Evolutionary conservation across 2,113 vertebrate genomes (phyloP).

Genomic region (Apodemus speciosus): DNA sequence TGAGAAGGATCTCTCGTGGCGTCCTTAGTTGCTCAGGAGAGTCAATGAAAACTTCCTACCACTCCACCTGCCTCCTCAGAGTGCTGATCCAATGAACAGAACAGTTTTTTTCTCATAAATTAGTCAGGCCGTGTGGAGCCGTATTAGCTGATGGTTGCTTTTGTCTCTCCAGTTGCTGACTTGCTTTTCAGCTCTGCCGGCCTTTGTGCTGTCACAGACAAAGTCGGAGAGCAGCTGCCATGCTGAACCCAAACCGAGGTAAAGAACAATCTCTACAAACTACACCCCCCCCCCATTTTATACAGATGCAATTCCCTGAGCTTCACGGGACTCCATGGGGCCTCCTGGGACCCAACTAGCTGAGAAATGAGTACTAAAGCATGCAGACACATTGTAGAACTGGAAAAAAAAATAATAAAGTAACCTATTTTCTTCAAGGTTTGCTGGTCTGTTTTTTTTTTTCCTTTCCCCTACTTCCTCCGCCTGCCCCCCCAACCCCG

Average conservation of each 20-base stretch:
- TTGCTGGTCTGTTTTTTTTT: slow-evolving; percentile 83
- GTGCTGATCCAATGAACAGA: slow-evolving; percentile 91
- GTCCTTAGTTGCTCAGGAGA: slow-evolving; percentile 91
- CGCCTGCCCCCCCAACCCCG: fast-evolving
- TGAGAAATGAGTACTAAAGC: slow-evolving; percentile 90
- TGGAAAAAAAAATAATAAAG: slow-evolving; percentile 60
- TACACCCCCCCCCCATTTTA: slow-evolving; percentile 83
- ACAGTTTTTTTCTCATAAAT: slow-evolving; percentile 97
- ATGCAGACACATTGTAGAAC: slow-evolving; percentile 81
- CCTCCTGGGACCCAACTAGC: slow-evolving; percentile 94
- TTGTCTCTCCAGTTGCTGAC: slow-evolving; percentile 92
- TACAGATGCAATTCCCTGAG: slow-evolving; percentile 91
- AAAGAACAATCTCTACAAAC: slow-evolving; percentile 90
- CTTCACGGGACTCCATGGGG: slow-evolving; percentile 87
- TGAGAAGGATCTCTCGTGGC: slow-evolving; percentile 95
- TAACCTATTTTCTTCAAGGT: slow-evolving; percentile 86
- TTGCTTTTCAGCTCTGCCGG: slow-evolving; percentile 90
- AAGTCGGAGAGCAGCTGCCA: slow-evolving; percentile 92
- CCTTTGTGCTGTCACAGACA: slow-evolving; percentile 90
- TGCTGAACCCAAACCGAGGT: slow-evolving; percentile 87
- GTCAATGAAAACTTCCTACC: slow-evolving; percentile 98
- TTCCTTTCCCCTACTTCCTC: neutral
- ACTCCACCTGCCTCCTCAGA: slow-evolving; percentile 92
- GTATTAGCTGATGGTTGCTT: slow-evolving; percentile 92
- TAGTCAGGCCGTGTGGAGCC: slow-evolving; percentile 95